Base-by-base conservation (phyloP, 2,797 vertebrate genomes). In the Sciaenops ocellatus region DNA sequence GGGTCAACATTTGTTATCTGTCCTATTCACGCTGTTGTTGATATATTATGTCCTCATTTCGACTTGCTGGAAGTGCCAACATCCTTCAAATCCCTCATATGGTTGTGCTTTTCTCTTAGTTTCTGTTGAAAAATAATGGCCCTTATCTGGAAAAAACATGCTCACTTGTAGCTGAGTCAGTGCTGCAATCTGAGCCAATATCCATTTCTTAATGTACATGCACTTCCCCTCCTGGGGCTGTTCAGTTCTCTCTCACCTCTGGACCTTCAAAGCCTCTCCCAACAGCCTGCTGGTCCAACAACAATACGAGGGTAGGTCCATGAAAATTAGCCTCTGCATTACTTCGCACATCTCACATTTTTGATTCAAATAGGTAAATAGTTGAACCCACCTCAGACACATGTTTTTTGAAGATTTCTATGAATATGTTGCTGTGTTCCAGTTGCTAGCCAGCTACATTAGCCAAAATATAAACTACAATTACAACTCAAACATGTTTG, bases 101-200 rank as follows among this genome's bases (percentile, higher is more conserved):
- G 70, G 61, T 54, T 80, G 69, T 80, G 73, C 80, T 85, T 80
- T 68, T 83, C 26, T 57, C 20, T 65, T 68, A 67, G 72, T 85
- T 90, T 84, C 17, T 52, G 30, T 5, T 28, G 42, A 80, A 81
- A 83, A 88, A 81, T 69, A 89, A 80, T 63, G 42, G 34, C 46
- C 42, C 86, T 93, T 94, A 92, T 91, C 87, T 89, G 69, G 30
- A 83, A 76, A 65, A 88, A 90, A 90, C 88, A 92, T 34, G 48
- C 56, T 86, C 76, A 63, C 57, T 84, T 78, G 71, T 54, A 60
- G 47, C 75, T 71, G 47, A 87, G 68, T 85, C 64, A 61, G 54
- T 56, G 57, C 68, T 74, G 46, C 48, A 62, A 10, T 64, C 71
- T 0, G 69, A 82, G 87, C 85, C 91, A 90, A 86, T 81, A 84